Percentiles rank a stretch among this genome's conserved stretches.
phyloP scores from a whole-genome alignment of 2,888 invertebrate species.

The Odontocolon sp. region DNA sequence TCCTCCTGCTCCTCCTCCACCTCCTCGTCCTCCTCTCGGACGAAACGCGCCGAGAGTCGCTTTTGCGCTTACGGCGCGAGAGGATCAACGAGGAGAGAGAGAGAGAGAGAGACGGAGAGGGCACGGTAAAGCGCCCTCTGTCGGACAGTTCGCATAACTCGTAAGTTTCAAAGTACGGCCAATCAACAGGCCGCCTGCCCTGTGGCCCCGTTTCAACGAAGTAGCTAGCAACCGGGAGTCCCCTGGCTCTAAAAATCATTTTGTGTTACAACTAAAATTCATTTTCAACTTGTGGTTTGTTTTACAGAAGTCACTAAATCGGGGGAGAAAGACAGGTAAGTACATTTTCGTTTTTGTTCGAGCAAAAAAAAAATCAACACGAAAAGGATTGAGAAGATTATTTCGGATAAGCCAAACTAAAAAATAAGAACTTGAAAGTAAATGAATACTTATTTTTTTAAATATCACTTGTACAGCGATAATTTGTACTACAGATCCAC shows the following conservation, averaged over 20 bases:
- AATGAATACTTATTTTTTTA: too few species aligned
- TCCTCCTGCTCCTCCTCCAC: conserved; percentile 13
- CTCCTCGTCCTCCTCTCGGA: conserved; percentile 42
- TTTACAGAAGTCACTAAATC: too few species aligned
- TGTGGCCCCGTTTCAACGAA: conserved; percentile 62
- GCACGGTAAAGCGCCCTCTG: conserved; percentile 51
- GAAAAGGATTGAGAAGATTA: too few species aligned
- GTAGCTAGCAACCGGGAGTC: conserved; percentile 34
- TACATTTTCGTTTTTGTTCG: too few species aligned
- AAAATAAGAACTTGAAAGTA: too few species aligned
- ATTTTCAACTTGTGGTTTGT: too few species aligned
- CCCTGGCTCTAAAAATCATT: conserved; percentile 10
- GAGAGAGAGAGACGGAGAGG: conserved; percentile 36
- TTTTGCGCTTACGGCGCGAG: conserved; percentile 62
- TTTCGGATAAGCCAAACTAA: too few species aligned
- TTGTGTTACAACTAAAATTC: too few species aligned
- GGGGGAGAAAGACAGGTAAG: too few species aligned
- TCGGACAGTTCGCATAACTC: conserved; percentile 54
- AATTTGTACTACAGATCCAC: too few species aligned
- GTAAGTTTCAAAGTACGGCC: conserved; percentile 68
- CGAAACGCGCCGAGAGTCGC: conserved; percentile 57
- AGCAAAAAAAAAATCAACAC: too few species aligned
- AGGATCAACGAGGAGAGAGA: conserved; percentile 25
- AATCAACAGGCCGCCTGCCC: conserved; percentile 70
- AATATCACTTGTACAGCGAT: too few species aligned